Base-by-base conservation (phyloP, 2,888 invertebrate genomes). In the Andrena flavipes region DNA sequence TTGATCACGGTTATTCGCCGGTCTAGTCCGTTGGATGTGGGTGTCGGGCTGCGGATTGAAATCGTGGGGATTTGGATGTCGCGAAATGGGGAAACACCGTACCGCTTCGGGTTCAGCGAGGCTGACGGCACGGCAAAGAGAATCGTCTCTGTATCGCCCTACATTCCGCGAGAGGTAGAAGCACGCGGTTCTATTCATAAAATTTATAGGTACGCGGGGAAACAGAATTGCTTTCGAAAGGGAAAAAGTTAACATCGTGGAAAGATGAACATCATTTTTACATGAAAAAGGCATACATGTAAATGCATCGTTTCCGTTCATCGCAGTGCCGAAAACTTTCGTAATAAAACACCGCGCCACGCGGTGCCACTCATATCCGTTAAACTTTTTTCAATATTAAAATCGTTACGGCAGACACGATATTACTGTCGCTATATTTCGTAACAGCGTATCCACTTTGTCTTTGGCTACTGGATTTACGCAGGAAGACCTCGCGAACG, bases 1-100 rank as follows among this genome's bases (percentile, higher is more conserved):
- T 8, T 64, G 69, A 69, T 77, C 77, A 80, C 49, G 33, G 42
- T 60, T 71, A 65, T 65, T 77, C 42, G 29, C 56, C n/a, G 7
- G 59, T 8, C 35, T 51, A 51, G 51, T 23, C 23, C 10, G 56
- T 8, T 26, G 23, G 56, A 26, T 56, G 56, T 10, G 8, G 23
- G 56, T 23, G 56, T 56, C 20, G 42, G 42, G 42, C 16, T 42
- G 16, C 42, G 42, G 42, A 42, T 42, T 42, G 42, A 42, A 42
- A 42, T 42, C 42, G 42, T 16, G 16, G 42, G 42, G 42, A 42
- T 42, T 42, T 16, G 42, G 42, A 42, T 16, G 42, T 13, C 42
- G 42, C 16, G 42, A 42, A 16, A 42, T 16, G 42, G 42, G 42
- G 42, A 42, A 42, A 42, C 42, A 42, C 42, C 42, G 42, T 16